A percentile compares a stretch with the other conserved stretches of the same genome.
These are phyloP conservation scores for Rhamnusium bicolor DNA, from an alignment of 2,888 invertebrate species.

Conservation along the genomic window DNA sequence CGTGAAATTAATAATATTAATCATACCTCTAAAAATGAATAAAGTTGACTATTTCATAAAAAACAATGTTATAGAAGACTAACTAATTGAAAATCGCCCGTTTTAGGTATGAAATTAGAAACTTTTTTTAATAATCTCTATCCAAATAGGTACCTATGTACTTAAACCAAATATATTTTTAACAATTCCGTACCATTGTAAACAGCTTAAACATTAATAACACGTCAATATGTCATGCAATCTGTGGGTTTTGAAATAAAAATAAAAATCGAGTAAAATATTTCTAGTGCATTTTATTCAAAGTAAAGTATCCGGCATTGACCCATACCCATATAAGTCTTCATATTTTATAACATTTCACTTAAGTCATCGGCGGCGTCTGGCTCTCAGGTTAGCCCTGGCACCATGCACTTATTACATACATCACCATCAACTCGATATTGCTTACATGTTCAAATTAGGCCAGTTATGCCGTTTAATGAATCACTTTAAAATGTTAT, in stretches of 20 bases:
- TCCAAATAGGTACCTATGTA: not conserved
- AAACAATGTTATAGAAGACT: not conserved
- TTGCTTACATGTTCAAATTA: not conserved
- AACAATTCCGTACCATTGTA: not conserved
- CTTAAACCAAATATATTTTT: not conserved
- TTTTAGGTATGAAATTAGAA: not conserved
- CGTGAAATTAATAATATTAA: not conserved
- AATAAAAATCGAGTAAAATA: not conserved
- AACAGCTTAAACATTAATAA: not conserved
- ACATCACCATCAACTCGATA: slow-evolving; percentile 23
- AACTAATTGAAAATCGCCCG: not conserved
- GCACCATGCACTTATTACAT: slow-evolving; percentile 53
- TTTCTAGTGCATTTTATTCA: slow-evolving; percentile 32
- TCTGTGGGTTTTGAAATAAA: not conserved
- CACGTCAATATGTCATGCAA: not conserved
- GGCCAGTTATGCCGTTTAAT: not conserved
- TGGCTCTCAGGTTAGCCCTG: slow-evolving; percentile 48
- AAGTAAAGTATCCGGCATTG: slow-evolving; percentile 53
- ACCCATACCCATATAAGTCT: slow-evolving; percentile 61
- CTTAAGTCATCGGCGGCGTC: slow-evolving; percentile 46
- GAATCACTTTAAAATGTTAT: not conserved
- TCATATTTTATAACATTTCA: slow-evolving; percentile 52
- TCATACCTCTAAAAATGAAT: not conserved
- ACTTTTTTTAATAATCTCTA: not conserved
- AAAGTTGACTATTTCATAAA: not conserved